Evolutionary conservation across 2,888 invertebrate species (phyloP), one percentile per base, ranked within the genome.

Genomic region (Dicyrtomina minuta): DNA sequence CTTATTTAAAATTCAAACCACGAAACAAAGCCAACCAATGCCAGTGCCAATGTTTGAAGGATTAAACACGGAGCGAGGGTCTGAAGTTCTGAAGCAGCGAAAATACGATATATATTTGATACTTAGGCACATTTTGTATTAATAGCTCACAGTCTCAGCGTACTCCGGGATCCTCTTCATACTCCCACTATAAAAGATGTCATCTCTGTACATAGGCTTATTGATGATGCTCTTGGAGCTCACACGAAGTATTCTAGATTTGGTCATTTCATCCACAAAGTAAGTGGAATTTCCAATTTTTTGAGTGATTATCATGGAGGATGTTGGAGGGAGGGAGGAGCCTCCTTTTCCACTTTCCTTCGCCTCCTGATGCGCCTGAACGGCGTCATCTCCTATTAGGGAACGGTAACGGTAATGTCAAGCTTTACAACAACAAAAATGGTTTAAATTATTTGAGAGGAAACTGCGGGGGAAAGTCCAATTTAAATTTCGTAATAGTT

Each of bases 161-260:
- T 93, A 95, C 80, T 95, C 92, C 0, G 93, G 91, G 66, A 96
- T 84, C 76, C 93, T 86, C n/a, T 87, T 87, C 72, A 95, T 84
- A 72, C 93, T 94, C 13, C 91, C 93, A 4, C 89, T 89, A 81
- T 93, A 96, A 86, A 96, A 95, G 74, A 94, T 93, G 80, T 96
- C 96, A 79, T 93, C 93, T 79, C 93, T 86, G 83, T 93, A 93
- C 80, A 95, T 84, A 1, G 95, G 94, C 64, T 93, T 85, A 41
- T 81, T 80, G 0, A 80, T 79, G 59, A 72, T 71, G n/a, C 58
- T 69, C 39, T 60, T 73, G 27, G 72, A 74, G 6, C 72, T 66
- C 20, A 77, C 80, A 17, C 86, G 78, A 1, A 85, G 84, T 24
- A 83, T 73, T 56, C 74, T 71, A 0, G 78, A 77, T 43, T 72